Conservation (phyloP, 1,140 invertebrate species). For the Philotrypesis tridentata region DNA sequence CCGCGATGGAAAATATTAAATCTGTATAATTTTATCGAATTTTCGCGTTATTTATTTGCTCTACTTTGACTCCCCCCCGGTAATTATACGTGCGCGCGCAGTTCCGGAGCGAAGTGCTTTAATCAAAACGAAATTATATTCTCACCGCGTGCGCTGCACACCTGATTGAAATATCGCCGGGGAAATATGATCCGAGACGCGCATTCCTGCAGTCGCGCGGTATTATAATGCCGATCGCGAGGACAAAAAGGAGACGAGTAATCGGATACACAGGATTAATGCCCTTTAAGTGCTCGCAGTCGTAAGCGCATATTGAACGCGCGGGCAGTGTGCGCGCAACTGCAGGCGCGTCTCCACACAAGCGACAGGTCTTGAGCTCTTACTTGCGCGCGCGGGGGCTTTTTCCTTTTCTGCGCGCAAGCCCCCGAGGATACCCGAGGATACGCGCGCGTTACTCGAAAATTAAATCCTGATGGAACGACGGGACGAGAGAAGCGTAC, state of each 20-base stretch:
- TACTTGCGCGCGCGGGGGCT: not conserved
- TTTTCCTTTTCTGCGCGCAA: not conserved
- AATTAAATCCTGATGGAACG: constrained; percentile 10
- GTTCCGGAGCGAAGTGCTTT: too few species aligned
- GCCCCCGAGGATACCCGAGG: not conserved
- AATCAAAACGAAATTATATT: too few species aligned
- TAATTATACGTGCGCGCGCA: too few species aligned
- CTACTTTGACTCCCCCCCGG: too few species aligned
- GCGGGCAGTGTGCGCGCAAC: not conserved
- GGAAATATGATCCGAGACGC: constrained; percentile 31
- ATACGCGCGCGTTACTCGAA: not conserved
- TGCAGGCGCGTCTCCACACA: too few species aligned
- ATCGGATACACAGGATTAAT: not conserved
- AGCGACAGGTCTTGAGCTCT: constrained; percentile 20
- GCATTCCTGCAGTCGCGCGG: not conserved
- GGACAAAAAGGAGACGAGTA: not conserved
- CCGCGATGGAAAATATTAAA: too few species aligned
- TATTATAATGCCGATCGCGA: not conserved
- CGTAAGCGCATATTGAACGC: not conserved
- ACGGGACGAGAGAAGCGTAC: not conserved
- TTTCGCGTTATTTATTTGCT: too few species aligned
- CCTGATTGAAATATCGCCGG: constrained; percentile 41
- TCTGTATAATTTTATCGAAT: too few species aligned
- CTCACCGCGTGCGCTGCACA: not conserved
- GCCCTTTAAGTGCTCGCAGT: not conserved